A percentile compares a stretch with the other conserved stretches of the same genome.
Evolutionary conservation across 2,113 vertebrate species (phyloP).

Genomic region (Dicrurus megarhynchus): DNA sequence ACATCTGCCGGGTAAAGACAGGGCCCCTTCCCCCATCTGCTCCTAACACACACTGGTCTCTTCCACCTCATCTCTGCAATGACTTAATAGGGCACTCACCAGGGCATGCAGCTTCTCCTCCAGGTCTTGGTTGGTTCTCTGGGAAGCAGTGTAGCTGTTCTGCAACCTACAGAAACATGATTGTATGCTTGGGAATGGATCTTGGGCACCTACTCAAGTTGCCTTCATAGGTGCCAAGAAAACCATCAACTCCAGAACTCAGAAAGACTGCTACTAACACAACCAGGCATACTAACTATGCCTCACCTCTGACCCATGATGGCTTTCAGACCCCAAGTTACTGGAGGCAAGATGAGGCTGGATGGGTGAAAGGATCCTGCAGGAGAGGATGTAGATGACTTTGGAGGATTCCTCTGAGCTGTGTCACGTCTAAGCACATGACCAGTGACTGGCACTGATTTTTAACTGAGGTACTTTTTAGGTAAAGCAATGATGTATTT

Average conservation of each 20-base stretch:
- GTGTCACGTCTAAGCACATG: background rate
- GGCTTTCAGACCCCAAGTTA: background rate
- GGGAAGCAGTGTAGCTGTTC: conserved; percentile 96
- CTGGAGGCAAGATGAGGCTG: background rate
- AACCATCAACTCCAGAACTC: background rate
- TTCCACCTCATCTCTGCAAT: background rate
- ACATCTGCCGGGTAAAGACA: background rate
- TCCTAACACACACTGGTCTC: background rate
- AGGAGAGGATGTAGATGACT: background rate
- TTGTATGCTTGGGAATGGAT: background rate
- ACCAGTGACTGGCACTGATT: background rate
- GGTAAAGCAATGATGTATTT: background rate
- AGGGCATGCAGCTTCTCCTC: conserved; percentile 95
- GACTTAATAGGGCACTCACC: conserved; percentile 72
- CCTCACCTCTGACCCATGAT: background rate
- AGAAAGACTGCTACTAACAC: background rate
- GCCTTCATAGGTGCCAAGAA: background rate
- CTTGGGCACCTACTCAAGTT: background rate
- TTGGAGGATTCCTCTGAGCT: background rate
- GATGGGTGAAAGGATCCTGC: background rate
- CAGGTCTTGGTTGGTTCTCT: conserved; percentile 95
- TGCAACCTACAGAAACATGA: conserved; percentile 81
- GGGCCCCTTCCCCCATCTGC: background rate
- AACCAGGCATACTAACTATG: background rate
- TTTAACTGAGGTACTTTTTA: background rate